phyloP scores from a whole-genome alignment of 2,797 vertebrate species.

The Semaprochilodus insignis region DNA sequence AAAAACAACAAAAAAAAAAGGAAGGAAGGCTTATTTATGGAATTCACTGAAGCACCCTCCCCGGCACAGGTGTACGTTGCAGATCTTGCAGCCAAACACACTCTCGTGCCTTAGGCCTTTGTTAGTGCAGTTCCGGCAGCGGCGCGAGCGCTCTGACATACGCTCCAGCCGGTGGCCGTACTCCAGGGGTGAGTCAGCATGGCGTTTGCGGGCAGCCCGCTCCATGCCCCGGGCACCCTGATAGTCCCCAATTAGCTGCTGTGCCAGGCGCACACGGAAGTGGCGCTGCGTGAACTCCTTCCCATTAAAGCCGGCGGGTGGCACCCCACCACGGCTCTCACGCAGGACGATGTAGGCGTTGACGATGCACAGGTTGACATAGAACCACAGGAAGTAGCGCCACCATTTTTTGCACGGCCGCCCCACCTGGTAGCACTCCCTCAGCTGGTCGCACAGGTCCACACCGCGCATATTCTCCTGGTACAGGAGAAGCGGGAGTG shows the following conservation, averaged over 20 bases:
- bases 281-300: constrained; percentile 86
- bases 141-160: constrained; percentile 84
- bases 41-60: constrained; percentile 87
- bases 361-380: constrained; percentile 84
- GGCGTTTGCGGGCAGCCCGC: constrained; percentile 81
- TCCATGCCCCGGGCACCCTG: constrained; percentile 86
- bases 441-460: constrained; percentile 83
- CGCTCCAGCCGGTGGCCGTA: constrained; percentile 86
- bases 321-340: constrained; percentile 76
- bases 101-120: constrained; percentile 85
- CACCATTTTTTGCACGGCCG: constrained; percentile 86
- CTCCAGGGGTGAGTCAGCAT: constrained; percentile 83
- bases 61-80: constrained; percentile 86
- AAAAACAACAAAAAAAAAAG: constrained; percentile 54
- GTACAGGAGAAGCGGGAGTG: constrained; percentile 81
- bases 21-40: constrained; percentile 80
- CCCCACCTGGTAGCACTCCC: constrained; percentile 86
- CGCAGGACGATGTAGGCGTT: constrained; percentile 82
- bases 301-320: constrained; percentile 80
- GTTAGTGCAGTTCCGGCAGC: constrained; percentile 87
- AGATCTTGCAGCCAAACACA: constrained; percentile 87
- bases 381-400: constrained; percentile 88
- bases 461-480: constrained; percentile 87
- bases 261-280: constrained; percentile 83
- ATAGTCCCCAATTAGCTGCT: constrained; percentile 87